Percentiles rank a stretch among this genome's conserved stretches.
Conservation (phyloP, 2,888 invertebrate genomes). For the Oscheius sp. region DNA sequence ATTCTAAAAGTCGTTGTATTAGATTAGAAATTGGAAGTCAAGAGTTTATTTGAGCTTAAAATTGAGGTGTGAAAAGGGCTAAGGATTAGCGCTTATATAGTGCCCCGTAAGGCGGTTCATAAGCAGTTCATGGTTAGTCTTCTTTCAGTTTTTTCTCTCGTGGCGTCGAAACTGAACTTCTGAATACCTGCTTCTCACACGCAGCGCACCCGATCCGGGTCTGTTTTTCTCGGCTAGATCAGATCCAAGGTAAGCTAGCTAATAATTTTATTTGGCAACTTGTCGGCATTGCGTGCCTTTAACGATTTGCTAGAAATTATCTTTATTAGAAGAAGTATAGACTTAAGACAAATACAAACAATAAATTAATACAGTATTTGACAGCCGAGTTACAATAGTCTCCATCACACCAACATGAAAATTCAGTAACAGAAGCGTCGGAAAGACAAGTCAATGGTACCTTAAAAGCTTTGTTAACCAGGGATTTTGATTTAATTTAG, state of each 20-base stretch:
- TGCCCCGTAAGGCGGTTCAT: conserved; percentile 16
- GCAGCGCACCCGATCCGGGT: conserved; percentile 1
- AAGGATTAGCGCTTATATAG: conserved; percentile 8
- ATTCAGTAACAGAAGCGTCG: conserved; percentile 46
- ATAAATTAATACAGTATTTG: not conserved
- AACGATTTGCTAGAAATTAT: too few relatives aligned
- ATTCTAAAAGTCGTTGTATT: conserved; percentile 4
- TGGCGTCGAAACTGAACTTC: conserved; percentile 24
- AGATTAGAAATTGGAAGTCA: not conserved
- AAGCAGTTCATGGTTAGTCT: conserved; percentile 27
- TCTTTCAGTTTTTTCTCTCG: conserved; percentile 12
- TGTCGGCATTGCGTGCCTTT: too few relatives aligned
- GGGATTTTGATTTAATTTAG: not conserved
- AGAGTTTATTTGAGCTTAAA: not conserved
- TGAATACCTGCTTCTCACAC: conserved; percentile 24
- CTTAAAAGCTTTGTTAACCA: too few relatives aligned
- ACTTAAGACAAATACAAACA: not conserved
- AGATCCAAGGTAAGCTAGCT: too few relatives aligned
- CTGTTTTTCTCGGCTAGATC: not conserved
- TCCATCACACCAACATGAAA: conserved; percentile 55
- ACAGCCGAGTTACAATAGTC: conserved; percentile 47
- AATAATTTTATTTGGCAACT: too few relatives aligned
- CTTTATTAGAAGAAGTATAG: not conserved
- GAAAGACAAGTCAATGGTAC: conserved; percentile 46
- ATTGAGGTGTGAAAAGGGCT: not conserved